Conservation (phyloP, 2,797 vertebrate species). For the Danio jaintianensis region DNA sequence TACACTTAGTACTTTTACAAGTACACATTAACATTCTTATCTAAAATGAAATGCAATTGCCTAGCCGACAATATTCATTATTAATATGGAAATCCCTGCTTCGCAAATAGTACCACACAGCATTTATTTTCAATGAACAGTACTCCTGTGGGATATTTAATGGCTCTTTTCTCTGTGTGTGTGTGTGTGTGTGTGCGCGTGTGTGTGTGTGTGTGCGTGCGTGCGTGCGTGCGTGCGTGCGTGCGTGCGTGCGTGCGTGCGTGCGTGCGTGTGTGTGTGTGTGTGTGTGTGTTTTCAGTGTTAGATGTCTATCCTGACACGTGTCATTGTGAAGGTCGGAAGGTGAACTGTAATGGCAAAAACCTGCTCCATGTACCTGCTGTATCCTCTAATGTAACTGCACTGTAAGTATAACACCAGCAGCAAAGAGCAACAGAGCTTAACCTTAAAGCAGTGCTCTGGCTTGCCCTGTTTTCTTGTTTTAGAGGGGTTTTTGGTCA, state of each 20-base stretch:
- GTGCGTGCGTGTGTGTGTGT: constrained; percentile 48
- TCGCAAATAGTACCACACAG: constrained; percentile 1
- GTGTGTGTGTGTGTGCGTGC: constrained; percentile 54
- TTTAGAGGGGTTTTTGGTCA: neutral
- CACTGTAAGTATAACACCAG: constrained; percentile 68
- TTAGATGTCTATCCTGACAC: constrained; percentile 62
- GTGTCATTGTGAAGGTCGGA: constrained; percentile 64
- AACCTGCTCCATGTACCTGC: constrained; percentile 62
- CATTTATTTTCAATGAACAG: neutral
- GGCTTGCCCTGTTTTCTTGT: neutral
- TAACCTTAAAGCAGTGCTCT: neutral
- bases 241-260: too few relatives aligned
- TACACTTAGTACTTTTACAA: neutral
- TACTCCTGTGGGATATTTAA: neutral
- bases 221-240: constrained; percentile 52
- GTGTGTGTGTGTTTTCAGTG: constrained; percentile 58
- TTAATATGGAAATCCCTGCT: neutral
- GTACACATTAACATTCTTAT: constrained; percentile 10
- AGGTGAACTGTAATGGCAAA: constrained; percentile 66
- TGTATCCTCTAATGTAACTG: constrained; percentile 67
- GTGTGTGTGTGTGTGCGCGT: constrained; percentile 49
- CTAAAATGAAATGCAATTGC: neutral
- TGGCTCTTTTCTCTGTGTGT: constrained; percentile 30
- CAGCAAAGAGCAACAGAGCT: constrained; percentile 5
- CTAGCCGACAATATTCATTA: neutral